Evolutionary conservation across 2,888 invertebrate genomes (phyloP), one percentile per base, ranked within the genome.

Genomic region (Tetragonisca angustula): DNA sequence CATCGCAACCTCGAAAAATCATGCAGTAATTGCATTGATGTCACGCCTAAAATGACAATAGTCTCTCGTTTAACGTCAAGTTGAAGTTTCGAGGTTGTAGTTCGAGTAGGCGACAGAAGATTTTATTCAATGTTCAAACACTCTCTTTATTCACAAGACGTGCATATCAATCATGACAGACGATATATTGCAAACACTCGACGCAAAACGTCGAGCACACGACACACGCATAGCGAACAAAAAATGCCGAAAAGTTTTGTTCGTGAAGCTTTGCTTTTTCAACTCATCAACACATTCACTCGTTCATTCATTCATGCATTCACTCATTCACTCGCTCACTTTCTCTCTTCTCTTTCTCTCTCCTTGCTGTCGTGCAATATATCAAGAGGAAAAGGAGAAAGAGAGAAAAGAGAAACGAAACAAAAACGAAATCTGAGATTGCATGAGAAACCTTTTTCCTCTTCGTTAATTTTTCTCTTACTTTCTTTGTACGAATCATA

Each of bases 71-170:
- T 11, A 21, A 32, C 5, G 19, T 27, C 27, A 9, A 32, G 19
- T 27, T 27, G 19, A 27, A 32, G 27, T 27, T 27, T 32, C 62
- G 62, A 27, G 56, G 56, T 11, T 11, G n/a, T 61, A 15, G 27
- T 24, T 61, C 59, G 59, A 61, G 21, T 17, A 21, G 54, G n/a
- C 27, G 32, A 54, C 32, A 21, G n/a, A 54, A 32, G 52, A 69
- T 3, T 56, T 56, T 17, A 9, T 24, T 32, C 70, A 24, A 70
- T 49, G 49, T 72, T 49, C 21, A 21, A 61, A 59, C 17, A 32
- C n/a, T 49, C 17, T 77, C 36, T 86, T 85, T 82, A 85, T 85
- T 79, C 27, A 65, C 56, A 15, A 27, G 62, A 68, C 11, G 71
- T 54, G 50, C 19, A 81, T 43, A 50, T 56, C 61, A 67, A 69